Conservation (phyloP, 2,113 vertebrate genomes). For the Sapayoa aenigma region DNA sequence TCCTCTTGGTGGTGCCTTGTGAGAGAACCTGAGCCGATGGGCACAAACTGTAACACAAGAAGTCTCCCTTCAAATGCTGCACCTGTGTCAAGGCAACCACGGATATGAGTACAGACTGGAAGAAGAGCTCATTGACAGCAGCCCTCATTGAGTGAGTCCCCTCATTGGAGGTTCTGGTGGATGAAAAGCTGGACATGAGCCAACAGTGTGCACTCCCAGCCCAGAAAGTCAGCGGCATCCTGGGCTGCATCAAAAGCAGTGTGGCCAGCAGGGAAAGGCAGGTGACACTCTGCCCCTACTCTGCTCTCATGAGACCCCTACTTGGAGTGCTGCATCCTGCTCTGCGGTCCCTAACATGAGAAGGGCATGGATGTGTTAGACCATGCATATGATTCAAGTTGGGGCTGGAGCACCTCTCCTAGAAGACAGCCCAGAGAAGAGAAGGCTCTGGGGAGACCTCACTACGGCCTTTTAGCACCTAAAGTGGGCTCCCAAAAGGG, state of each 20-base stretch:
- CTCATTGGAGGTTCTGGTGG: too few species aligned
- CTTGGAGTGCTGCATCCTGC: neutral
- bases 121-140: neutral
- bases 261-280: neutral
- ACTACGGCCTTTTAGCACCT: neutral
- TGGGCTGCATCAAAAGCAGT: neutral
- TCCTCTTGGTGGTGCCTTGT: accelerated
- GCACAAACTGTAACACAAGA: neutral
- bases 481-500: neutral
- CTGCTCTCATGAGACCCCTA: too few species aligned
- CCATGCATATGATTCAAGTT: neutral
- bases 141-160: neutral
- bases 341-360: neutral
- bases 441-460: neutral
- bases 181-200: neutral
- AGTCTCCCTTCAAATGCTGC: neutral
- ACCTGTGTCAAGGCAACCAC: neutral
- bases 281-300: neutral
- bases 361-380: neutral
- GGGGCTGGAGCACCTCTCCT: neutral
- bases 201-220: neutral
- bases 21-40: neutral
- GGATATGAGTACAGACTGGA: neutral
- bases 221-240: neutral
- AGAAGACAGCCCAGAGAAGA: neutral